Evolutionary conservation across 1,140 invertebrate genomes (phyloP).

Genomic region (Plectus sambesii): DNA sequence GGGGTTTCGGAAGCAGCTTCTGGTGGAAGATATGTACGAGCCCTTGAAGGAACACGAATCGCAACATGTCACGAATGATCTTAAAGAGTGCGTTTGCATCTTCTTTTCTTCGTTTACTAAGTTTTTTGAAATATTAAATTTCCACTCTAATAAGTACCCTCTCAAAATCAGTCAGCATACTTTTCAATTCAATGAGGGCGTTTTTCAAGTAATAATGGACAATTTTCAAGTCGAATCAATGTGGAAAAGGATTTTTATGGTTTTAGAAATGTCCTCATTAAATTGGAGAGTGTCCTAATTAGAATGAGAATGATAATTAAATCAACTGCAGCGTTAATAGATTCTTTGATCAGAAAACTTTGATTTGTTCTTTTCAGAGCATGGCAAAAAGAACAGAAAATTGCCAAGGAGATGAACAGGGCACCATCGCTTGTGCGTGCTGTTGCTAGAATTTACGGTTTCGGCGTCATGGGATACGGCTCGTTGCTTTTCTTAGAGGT

Average conservation of each 20-base stretch:
- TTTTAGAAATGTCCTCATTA: no score
- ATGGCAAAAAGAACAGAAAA: constrained; percentile 11
- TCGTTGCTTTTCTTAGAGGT: constrained; percentile 16
- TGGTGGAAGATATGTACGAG: constrained; percentile 16
- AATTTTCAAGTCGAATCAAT: no score
- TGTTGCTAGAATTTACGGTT: constrained; percentile 10
- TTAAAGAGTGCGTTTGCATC: constrained; percentile 8
- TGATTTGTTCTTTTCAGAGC: constrained; percentile 19
- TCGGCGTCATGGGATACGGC: constrained; percentile 12
- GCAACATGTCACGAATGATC: constrained; percentile 3
- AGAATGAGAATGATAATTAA: no score
- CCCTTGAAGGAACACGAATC: constrained; percentile 16
- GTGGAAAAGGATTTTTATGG: constrained; percentile 1
- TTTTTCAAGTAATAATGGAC: no score
- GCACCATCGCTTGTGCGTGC: constrained; percentile 7
- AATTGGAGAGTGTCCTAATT: no score
- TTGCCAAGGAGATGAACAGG: not conserved
- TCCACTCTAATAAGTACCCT: no score
- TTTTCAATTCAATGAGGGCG: no score
- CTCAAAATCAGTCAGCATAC: no score
- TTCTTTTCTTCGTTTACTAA: no score
- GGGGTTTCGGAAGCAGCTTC: constrained; percentile 6
- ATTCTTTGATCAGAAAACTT: no score
- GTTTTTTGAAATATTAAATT: no score
- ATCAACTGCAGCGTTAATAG: no score